Conservation (phyloP, 2,888 invertebrate species). For the Lepidochrysops patricia region DNA sequence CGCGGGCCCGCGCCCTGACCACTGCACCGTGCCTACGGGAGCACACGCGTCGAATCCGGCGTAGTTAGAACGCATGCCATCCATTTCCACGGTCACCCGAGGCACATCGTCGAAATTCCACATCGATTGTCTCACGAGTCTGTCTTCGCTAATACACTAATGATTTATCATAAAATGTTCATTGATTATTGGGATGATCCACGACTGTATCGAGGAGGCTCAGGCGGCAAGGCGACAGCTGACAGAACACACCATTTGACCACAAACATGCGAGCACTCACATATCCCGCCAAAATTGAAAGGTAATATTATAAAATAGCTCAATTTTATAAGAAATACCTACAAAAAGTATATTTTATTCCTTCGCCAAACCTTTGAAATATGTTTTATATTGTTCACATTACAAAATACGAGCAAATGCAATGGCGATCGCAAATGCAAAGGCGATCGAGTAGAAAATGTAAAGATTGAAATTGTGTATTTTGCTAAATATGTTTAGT, state of each 20-base stretch:
- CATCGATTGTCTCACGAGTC: conserved; percentile 46
- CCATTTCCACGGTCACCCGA: conserved; percentile 59
- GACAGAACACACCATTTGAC: conserved; percentile 59
- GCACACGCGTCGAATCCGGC: conserved; percentile 65
- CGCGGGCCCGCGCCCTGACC: conserved; percentile 53
- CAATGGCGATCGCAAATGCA: conserved; percentile 31
- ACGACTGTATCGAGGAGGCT: conserved; percentile 41
- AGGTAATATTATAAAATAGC: conserved; percentile 37
- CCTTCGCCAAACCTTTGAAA: conserved; percentile 26
- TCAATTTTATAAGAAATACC: no score
- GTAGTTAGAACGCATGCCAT: conserved; percentile 64
- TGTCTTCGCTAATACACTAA: conserved; percentile 57
- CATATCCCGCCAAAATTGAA: conserved; percentile 67
- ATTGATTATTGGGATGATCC: conserved; percentile 49
- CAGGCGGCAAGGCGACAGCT: conserved; percentile 56
- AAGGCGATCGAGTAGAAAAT: conserved; percentile 27
- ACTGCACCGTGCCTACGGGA: conserved; percentile 57
- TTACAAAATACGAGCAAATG: conserved; percentile 26
- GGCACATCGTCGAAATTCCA: conserved; percentile 61
- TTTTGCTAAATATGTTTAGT: not conserved
- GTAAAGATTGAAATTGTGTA: conserved; percentile 2
- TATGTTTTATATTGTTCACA: conserved; percentile 16
- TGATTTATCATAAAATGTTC: conserved; percentile 54
- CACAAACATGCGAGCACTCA: conserved; percentile 37
- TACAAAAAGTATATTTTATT: not conserved